Conservation (phyloP, 2,888 invertebrate species). For the Myathropa florea region DNA sequence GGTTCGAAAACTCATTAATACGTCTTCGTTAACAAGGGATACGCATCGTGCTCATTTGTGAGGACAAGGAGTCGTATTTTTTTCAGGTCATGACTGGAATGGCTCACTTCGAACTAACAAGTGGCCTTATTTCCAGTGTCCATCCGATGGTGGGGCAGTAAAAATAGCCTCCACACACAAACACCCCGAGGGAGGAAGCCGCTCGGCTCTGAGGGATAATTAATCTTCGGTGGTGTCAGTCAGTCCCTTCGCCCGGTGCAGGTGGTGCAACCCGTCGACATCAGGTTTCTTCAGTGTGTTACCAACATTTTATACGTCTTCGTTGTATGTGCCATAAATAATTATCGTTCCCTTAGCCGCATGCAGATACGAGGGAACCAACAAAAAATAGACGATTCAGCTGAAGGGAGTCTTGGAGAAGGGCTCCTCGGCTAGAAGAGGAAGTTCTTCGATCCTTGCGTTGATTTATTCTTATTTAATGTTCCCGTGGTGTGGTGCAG, state of each 20-base stretch:
- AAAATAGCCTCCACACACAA: background rate
- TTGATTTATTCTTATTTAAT: constrained; percentile 60
- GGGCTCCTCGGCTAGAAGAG: background rate
- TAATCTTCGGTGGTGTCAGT: constrained; percentile 58
- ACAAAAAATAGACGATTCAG: too few species aligned
- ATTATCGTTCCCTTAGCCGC: constrained; percentile 38
- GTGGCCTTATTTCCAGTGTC: background rate
- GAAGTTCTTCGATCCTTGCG: constrained; percentile 2
- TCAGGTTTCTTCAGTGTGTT: constrained; percentile 63
- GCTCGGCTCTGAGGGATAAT: constrained; percentile 34
- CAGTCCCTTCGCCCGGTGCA: constrained; percentile 13
- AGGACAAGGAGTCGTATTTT: background rate
- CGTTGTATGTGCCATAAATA: constrained; percentile 66
- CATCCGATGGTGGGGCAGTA: background rate
- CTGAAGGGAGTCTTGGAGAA: background rate
- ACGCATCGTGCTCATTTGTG: constrained; percentile 32
- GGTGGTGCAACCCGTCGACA: constrained; percentile 14
- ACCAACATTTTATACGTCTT: constrained; percentile 61
- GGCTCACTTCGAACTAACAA: background rate
- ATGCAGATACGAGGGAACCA: too few species aligned
- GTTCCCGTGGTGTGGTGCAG: background rate
- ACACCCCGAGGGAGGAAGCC: background rate
- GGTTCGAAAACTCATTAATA: constrained; percentile 6
- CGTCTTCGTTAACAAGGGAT: constrained; percentile 19
- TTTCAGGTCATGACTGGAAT: constrained; percentile 35